phyloP scores from a whole-genome alignment of 2,797 vertebrate genomes.

The Monodelphis domestica region DNA sequence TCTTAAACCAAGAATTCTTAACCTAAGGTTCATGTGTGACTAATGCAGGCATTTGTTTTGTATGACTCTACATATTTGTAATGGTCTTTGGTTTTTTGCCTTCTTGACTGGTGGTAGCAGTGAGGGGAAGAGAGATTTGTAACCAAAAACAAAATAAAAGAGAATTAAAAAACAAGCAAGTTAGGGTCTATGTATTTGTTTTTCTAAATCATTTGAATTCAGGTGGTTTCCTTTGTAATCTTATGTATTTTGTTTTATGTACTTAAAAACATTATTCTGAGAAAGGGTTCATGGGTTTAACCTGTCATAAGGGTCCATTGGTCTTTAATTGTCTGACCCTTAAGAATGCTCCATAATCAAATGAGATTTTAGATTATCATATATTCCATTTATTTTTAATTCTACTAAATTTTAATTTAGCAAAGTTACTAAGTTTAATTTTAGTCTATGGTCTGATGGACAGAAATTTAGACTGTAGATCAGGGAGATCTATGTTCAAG shows the following conservation, averaged over 20 bases:
- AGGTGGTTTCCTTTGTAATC: too few relatives aligned
- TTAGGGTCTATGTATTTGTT: too few relatives aligned
- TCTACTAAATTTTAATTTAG: background rate
- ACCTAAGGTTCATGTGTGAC: background rate
- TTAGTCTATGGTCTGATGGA: background rate
- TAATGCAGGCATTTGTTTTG: background rate
- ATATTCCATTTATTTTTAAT: background rate
- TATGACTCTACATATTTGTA: background rate
- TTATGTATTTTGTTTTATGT: too few relatives aligned
- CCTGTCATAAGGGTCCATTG: too few relatives aligned
- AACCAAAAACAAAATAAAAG: too few relatives aligned
- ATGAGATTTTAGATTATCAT: background rate
- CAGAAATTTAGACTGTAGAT: background rate
- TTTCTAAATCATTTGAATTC: too few relatives aligned
- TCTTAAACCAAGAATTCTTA: background rate
- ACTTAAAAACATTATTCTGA: too few relatives aligned
- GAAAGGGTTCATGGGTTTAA: too few relatives aligned
- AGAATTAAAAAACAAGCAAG: too few relatives aligned
- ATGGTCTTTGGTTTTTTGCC: background rate
- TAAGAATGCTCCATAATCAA: background rate
- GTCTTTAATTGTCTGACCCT: too few relatives aligned
- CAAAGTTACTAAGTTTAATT: background rate
- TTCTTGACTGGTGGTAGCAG: background rate
- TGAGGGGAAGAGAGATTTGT: too few relatives aligned
- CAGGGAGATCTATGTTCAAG: background rate